These are phyloP conservation scores for Pangasianodon gigas DNA, from an alignment of 2,113 vertebrate species.

Conservation along the genomic window DNA sequence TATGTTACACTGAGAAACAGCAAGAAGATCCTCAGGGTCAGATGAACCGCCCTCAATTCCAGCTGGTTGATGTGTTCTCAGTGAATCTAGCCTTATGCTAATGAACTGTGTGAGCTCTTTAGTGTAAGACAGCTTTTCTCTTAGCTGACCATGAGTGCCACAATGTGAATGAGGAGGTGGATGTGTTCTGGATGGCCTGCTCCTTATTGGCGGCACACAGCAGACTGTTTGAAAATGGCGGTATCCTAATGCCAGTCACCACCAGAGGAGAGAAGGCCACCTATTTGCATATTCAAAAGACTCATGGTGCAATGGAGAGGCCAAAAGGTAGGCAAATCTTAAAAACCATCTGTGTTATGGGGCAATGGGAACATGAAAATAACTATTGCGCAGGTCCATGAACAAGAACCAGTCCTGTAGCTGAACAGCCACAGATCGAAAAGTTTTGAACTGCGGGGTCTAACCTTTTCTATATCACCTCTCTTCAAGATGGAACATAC, in stretches of 20 bases:
- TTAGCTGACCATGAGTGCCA: neutral
- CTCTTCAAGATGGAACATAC: no score
- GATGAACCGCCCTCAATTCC: no score
- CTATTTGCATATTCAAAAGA: neutral
- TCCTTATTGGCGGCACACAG: neutral
- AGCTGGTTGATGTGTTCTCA: neutral
- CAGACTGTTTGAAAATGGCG: neutral
- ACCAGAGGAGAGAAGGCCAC: neutral
- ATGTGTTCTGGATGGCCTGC: neutral
- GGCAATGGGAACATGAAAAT: neutral
- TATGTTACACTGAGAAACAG: neutral
- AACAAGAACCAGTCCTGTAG: neutral
- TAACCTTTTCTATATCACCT: neutral
- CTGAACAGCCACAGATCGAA: neutral
- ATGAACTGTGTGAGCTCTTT: neutral
- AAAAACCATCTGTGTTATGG: neutral
- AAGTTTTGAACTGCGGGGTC: neutral
- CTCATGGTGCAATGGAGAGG: neutral
- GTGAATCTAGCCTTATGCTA: neutral
- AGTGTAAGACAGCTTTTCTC: neutral
- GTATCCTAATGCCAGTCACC: neutral
- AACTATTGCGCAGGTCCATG: neutral
- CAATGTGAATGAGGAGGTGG: neutral
- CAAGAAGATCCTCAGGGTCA: neutral
- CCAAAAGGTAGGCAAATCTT: neutral